Evolutionary conservation across 30 jellyfish, hydroid and myxozoan genomes (phyloP).

Genomic region (Sanderia malayensis): DNA sequence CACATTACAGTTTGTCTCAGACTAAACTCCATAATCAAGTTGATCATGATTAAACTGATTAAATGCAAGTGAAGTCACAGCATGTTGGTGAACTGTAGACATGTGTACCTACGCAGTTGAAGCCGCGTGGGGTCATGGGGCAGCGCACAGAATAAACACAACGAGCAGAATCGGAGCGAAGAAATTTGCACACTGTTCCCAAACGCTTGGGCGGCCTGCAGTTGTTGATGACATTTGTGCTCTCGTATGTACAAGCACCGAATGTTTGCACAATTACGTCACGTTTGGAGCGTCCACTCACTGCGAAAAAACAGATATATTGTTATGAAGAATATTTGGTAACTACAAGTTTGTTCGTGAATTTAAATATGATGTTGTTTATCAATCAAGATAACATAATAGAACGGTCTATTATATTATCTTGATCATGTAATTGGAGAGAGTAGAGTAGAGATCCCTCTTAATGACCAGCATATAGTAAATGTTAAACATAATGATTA

Average conservation of each 20-base stretch:
- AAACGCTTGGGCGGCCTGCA: constrained; percentile 9
- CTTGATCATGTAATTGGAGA: no score
- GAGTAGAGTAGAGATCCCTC: no score
- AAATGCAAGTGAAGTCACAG: constrained; percentile 20
- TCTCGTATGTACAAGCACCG: not conserved
- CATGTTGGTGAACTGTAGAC: constrained; percentile 5
- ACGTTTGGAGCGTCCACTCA: not conserved
- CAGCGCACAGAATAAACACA: constrained; percentile 4
- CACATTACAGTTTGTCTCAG: no score
- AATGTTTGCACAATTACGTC: not conserved
- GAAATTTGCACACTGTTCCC: constrained; percentile 7
- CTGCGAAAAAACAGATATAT: not conserved
- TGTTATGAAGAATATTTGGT: no score
- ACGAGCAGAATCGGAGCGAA: not conserved
- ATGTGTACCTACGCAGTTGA: constrained; percentile 8
- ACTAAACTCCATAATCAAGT: no score
- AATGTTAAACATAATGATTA: no score
- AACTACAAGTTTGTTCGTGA: not conserved
- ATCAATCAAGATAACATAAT: no score
- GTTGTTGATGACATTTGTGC: constrained; percentile 4
- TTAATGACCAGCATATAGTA: no score
- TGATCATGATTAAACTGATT: no score
- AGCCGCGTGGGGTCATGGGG: not conserved
- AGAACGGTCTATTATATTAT: no score
- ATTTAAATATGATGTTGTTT: no score